A percentile compares a stretch with the other conserved stretches of the same genome.
Conservation (phyloP, 2,113 vertebrate genomes). For the Aptenodytes forsteri region DNA sequence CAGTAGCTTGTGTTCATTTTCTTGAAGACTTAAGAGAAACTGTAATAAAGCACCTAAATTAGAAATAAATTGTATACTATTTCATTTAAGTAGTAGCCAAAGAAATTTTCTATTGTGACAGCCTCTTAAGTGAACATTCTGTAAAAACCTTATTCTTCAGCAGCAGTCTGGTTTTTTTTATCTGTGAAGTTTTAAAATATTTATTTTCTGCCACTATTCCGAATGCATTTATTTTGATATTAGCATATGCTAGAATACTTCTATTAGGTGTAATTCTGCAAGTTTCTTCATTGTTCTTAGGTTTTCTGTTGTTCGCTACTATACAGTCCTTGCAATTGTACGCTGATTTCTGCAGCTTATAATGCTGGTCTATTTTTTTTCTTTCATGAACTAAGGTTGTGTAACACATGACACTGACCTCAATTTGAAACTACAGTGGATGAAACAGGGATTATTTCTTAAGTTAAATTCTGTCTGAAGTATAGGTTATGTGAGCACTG, state of each 20-base stretch:
- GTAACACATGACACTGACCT: neutral
- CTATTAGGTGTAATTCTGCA: neutral
- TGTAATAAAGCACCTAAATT: neutral
- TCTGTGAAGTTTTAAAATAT: neutral
- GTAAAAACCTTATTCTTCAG: neutral
- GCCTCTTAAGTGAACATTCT: neutral
- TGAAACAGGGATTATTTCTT: slow-evolving; percentile 1
- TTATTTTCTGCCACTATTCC: neutral
- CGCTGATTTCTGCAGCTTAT: neutral
- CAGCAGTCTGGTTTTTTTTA: neutral
- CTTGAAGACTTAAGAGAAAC: neutral
- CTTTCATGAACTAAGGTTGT: neutral
- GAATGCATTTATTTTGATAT: neutral
- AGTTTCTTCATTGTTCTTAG: neutral
- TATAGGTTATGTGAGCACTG: neutral
- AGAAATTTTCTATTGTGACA: neutral
- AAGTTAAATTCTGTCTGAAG: neutral
- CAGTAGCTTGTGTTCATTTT: neutral
- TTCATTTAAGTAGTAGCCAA: neutral
- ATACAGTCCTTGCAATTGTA: neutral
- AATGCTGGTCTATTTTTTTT: neutral
- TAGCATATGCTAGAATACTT: neutral
- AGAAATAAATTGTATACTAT: neutral
- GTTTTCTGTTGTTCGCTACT: neutral
- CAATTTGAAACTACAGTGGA: neutral